These are phyloP conservation scores for Odontomachus brunneus DNA, from an alignment of 1,140 invertebrate species.

Conservation along the genomic window DNA sequence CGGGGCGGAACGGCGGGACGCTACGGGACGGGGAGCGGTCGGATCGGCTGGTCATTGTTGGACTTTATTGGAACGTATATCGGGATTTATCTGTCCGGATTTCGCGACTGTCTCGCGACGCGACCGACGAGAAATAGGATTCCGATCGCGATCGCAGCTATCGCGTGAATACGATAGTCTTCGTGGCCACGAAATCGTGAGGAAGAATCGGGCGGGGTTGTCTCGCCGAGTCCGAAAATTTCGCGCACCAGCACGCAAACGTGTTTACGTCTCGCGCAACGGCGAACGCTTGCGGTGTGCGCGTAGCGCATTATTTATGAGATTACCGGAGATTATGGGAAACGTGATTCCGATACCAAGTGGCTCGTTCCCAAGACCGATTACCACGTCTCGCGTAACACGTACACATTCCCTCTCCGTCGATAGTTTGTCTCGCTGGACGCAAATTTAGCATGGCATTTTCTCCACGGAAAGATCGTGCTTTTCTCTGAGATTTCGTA, in stretches of 20 bases:
- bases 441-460: not conserved
- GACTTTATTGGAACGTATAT: conserved; percentile 51
- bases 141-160: conserved; percentile 24
- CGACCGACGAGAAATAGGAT: conserved; percentile 35
- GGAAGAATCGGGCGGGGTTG: no score
- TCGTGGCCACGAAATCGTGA: no score
- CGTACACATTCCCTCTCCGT: conserved; percentile 6
- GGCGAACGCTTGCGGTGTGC: conserved; percentile 47
- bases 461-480: no score
- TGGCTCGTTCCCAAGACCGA: conserved; percentile 66
- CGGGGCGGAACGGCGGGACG: not conserved
- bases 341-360: conserved; percentile 76
- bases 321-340: conserved; percentile 81
- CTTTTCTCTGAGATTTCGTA: no score
- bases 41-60: conserved; percentile 48
- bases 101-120: conserved; percentile 14
- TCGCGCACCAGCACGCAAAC: conserved; percentile 48
- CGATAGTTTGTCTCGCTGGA: not conserved
- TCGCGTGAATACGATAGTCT: not conserved
- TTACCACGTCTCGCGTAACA: conserved; percentile 56
- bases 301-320: conserved; percentile 80
- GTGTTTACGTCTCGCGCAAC: conserved; percentile 55
- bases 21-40: no score
- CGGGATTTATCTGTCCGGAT: conserved; percentile 41
- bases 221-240: no score